Conservation (phyloP, 2,888 invertebrate genomes). For the Zaprionus bogoriensis region DNA sequence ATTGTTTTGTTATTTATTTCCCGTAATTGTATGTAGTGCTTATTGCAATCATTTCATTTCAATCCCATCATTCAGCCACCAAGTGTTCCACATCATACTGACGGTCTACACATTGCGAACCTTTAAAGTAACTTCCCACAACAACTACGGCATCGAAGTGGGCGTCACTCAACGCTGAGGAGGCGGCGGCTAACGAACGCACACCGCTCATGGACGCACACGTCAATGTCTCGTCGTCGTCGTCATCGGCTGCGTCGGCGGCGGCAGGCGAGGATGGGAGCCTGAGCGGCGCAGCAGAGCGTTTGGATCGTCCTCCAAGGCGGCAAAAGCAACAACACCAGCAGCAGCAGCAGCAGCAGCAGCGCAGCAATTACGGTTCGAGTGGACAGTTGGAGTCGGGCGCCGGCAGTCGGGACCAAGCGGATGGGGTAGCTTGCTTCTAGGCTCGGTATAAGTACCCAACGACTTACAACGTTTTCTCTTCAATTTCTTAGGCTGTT, state of each 20-base stretch:
- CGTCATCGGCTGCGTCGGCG: constrained; percentile 21
- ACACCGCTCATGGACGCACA: constrained; percentile 94
- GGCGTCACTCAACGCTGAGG: constrained; percentile 57
- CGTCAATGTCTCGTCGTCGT: constrained; percentile 75
- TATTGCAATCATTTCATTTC: background rate
- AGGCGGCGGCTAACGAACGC: constrained; percentile 84
- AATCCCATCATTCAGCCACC: constrained; percentile 13
- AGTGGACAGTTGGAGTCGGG: constrained; percentile 67
- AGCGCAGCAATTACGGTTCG: constrained; percentile 84
- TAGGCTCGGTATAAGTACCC: background rate
- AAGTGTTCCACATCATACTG: constrained; percentile 29
- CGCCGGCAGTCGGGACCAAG: constrained; percentile 80
- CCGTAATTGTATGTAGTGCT: constrained; percentile 46
- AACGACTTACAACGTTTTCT: background rate
- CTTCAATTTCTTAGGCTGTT: constrained; percentile 55
- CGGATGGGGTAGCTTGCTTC: constrained; percentile 83
- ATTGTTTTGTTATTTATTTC: constrained; percentile 7
- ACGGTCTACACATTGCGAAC: constrained; percentile 38
- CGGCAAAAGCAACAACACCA: constrained; percentile 52
- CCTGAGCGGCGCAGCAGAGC: constrained; percentile 59
- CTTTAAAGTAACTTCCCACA: constrained; percentile 30
- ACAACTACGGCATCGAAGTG: constrained; percentile 66
- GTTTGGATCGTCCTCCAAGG: constrained; percentile 73
- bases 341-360: constrained; percentile 52
- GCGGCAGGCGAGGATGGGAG: constrained; percentile 41